Percentiles rank a stretch among this genome's conserved stretches.
Evolutionary conservation across 2,888 invertebrate species (phyloP).

Genomic region (Digitonthophagus gazella): DNA sequence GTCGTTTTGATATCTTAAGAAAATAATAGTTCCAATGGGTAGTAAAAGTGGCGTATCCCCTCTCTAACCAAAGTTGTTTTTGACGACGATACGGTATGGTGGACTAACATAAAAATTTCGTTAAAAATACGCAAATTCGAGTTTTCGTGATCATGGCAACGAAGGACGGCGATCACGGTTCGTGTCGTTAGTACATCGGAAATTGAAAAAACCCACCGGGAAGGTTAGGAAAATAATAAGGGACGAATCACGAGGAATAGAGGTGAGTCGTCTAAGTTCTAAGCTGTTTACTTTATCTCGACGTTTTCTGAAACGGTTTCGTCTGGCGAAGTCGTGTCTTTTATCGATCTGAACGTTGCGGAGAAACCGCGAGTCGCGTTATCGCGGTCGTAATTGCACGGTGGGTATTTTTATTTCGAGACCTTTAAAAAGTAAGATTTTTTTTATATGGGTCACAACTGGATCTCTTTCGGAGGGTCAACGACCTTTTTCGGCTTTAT

Average conservation of each 20-base stretch:
- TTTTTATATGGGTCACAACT: slow-evolving; percentile 26
- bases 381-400: background rate
- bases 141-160: slow-evolving; percentile 23
- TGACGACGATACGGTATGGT: slow-evolving; percentile 28
- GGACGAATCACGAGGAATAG: background rate
- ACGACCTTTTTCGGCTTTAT: slow-evolving; percentile 23
- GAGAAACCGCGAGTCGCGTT: slow-evolving; percentile 5
- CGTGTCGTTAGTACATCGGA: background rate
- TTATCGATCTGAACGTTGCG: slow-evolving; percentile 17
- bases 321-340: background rate
- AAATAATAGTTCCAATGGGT: background rate
- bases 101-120: slow-evolving; percentile 23
- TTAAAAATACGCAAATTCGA: slow-evolving; percentile 20
- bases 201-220: background rate
- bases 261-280: background rate
- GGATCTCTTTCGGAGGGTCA: slow-evolving; percentile 21
- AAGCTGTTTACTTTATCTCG: background rate
- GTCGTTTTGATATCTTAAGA: background rate
- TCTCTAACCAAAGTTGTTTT: slow-evolving; percentile 29
- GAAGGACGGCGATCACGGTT: slow-evolving; percentile 12
- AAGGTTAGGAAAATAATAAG: slow-evolving; percentile 22
- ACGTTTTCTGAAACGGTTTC: slow-evolving; percentile 2
- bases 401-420: background rate
- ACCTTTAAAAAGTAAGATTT: background rate
- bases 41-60: slow-evolving; percentile 17